Evolutionary conservation across 2,888 invertebrate species (phyloP).

Genomic region (Syrista parreyssii): DNA sequence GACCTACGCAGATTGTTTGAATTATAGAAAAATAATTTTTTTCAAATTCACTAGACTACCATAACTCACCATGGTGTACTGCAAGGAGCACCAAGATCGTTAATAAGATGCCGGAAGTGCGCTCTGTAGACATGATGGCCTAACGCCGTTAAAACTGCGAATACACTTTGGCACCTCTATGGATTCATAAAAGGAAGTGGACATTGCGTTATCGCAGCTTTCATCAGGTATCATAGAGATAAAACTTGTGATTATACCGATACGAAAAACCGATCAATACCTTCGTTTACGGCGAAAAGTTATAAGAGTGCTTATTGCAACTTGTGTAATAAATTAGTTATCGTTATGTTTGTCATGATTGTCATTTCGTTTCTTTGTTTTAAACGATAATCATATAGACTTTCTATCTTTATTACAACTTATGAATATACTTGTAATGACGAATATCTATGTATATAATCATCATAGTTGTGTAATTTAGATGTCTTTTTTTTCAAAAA

Average conservation of each 20-base stretch:
- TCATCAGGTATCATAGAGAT: not conserved
- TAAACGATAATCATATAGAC: not conserved
- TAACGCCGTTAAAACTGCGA: not conserved
- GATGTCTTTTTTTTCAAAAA: not conserved
- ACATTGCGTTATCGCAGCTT: not conserved
- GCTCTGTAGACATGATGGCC: not conserved
- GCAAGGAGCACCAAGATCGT: constrained; percentile 9
- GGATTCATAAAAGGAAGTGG: not conserved
- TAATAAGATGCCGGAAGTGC: not conserved
- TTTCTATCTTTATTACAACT: not conserved
- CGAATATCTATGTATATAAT: not conserved
- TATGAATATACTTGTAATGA: not conserved
- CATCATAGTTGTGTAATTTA: not conserved
- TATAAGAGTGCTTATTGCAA: not conserved
- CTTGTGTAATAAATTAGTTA: not conserved
- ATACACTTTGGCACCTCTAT: not conserved
- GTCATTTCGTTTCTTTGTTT: not conserved
- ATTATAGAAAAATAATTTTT: not conserved
- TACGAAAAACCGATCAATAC: not conserved
- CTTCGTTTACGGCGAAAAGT: not conserved
- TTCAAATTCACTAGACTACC: not conserved
- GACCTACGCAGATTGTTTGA: constrained; percentile 13
- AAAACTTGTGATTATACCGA: not conserved
- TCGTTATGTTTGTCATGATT: not conserved
- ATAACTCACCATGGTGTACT: constrained; percentile 24